Evolutionary conservation across 30 jellyfish, hydroid and myxozoan species (phyloP).

Genomic region (Hydractinia echinata): DNA sequence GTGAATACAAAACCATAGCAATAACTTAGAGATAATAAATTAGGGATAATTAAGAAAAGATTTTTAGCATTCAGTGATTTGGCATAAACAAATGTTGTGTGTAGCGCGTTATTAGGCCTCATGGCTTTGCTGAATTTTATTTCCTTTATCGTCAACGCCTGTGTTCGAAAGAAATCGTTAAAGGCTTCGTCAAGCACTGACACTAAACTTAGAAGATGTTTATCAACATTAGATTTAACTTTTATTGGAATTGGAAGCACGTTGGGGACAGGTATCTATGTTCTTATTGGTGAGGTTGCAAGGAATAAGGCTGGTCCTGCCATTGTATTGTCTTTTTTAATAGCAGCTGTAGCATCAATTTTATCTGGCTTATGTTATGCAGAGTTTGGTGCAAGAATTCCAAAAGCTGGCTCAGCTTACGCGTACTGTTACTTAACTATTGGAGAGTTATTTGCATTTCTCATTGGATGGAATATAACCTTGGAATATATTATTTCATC

Average conservation of each 20-base stretch:
- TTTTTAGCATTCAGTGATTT: too few relatives aligned
- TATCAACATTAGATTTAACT: constrained; percentile 74
- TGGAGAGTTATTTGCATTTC: constrained; percentile 86
- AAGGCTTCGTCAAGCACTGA: neutral
- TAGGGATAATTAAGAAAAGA: too few relatives aligned
- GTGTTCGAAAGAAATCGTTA: neutral
- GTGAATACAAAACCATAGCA: too few relatives aligned
- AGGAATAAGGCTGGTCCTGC: constrained; percentile 94
- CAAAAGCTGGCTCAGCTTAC: constrained; percentile 95
- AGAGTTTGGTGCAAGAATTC: constrained; percentile 92
- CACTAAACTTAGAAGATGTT: constrained; percentile 73
- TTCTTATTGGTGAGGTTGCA: constrained; percentile 86
- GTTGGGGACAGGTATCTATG: constrained; percentile 91
- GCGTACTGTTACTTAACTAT: constrained; percentile 68
- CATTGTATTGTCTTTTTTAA: constrained; percentile 67
- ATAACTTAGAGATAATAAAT: too few relatives aligned
- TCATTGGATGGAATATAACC: constrained; percentile 87
- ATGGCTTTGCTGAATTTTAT: too few relatives aligned
- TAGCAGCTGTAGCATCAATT: constrained; percentile 89
- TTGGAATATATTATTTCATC: constrained; percentile 81
- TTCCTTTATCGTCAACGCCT: neutral
- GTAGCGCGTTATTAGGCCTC: too few relatives aligned
- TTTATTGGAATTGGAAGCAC: constrained; percentile 93
- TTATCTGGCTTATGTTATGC: constrained; percentile 89
- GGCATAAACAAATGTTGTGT: too few relatives aligned